Percentiles rank a stretch among this genome's conserved stretches.
Evolutionary conservation across 2,888 invertebrate genomes (phyloP).

Genomic region (Trissoscelio sp.): DNA sequence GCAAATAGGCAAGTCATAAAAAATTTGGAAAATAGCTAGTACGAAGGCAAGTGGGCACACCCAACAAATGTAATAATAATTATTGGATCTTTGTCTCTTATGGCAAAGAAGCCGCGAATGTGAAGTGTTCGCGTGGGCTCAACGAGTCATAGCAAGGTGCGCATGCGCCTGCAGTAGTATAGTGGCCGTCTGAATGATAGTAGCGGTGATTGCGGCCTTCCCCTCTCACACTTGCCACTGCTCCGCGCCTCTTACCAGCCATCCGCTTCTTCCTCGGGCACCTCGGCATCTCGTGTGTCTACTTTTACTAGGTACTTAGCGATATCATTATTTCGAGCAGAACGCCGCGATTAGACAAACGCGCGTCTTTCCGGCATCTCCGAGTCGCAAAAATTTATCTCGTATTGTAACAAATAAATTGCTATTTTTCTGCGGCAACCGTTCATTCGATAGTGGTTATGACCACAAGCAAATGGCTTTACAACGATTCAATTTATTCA

Average conservation of each 20-base stretch:
- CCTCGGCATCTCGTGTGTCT: conserved; percentile 62
- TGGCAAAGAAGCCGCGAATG: conserved; percentile 77
- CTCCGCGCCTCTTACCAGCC: conserved; percentile 50
- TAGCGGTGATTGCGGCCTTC: conserved; percentile 62
- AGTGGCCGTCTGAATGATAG: conserved; percentile 63
- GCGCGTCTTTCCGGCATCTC: conserved; percentile 55
- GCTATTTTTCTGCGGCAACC: conserved; percentile 32
- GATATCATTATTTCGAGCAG: conserved; percentile 73
- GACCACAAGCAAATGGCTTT: conserved; percentile 38
- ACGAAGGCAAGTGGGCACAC: conserved; percentile 1
- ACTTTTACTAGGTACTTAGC: conserved; percentile 66
- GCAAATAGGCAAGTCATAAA: conserved; percentile 2
- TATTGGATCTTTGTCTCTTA: conserved; percentile 65
- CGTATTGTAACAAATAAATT: conserved; percentile 56
- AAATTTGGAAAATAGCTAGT: conserved; percentile 32
- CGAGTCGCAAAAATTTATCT: conserved; percentile 47
- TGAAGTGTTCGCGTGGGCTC: conserved; percentile 76
- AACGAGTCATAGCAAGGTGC: conserved; percentile 77
- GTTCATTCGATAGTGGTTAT: conserved; percentile 40
- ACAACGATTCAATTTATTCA: conserved; percentile 56
- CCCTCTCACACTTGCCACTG: conserved; percentile 55
- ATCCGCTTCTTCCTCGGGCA: conserved; percentile 59
- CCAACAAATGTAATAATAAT: conserved; percentile 48
- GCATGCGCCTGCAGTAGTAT: conserved; percentile 72
- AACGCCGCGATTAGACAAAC: conserved; percentile 71